A percentile compares a stretch with the other conserved stretches of the same genome.
Conservation (phyloP, 2,888 invertebrate species). For the Imbricaverruca yamaguchii region DNA sequence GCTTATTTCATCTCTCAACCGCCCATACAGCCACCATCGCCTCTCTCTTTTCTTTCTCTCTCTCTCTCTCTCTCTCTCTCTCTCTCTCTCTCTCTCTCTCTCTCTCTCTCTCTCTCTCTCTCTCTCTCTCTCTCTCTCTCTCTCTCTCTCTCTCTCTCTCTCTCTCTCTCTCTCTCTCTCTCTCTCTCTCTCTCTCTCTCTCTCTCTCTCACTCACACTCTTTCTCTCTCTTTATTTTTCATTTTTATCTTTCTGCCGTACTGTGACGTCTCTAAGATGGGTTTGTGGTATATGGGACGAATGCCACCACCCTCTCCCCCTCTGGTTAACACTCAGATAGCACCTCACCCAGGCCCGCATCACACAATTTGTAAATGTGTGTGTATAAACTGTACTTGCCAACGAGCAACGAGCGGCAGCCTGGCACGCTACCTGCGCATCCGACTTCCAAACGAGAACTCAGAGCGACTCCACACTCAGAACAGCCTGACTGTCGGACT, state of each 20-base stretch:
- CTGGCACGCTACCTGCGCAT: no score
- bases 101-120: slow-evolving; percentile 27
- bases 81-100: background rate
- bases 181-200: slow-evolving; percentile 27
- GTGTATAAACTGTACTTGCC: no score
- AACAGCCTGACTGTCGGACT: no score
- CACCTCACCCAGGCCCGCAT: no score
- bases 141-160: background rate
- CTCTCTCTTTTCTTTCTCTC: background rate
- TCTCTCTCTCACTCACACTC: slow-evolving; percentile 23
- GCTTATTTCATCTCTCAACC: no score
- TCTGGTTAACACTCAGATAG: background rate
- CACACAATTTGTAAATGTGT: no score
- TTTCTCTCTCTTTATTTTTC: background rate
- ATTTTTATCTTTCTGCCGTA: background rate
- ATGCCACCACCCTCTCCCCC: background rate
- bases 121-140: slow-evolving; percentile 25
- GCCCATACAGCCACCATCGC: no score
- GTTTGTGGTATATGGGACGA: no score
- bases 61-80: slow-evolving; percentile 21
- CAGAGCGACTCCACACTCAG: no score
- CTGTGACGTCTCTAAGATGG: no score
- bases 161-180: background rate
- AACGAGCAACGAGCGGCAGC: no score
- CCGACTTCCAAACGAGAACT: no score